These are phyloP conservation scores for Porites evermanni DNA, from an alignment of 92 coral and sea anemone species.

Conservation along the genomic window DNA sequence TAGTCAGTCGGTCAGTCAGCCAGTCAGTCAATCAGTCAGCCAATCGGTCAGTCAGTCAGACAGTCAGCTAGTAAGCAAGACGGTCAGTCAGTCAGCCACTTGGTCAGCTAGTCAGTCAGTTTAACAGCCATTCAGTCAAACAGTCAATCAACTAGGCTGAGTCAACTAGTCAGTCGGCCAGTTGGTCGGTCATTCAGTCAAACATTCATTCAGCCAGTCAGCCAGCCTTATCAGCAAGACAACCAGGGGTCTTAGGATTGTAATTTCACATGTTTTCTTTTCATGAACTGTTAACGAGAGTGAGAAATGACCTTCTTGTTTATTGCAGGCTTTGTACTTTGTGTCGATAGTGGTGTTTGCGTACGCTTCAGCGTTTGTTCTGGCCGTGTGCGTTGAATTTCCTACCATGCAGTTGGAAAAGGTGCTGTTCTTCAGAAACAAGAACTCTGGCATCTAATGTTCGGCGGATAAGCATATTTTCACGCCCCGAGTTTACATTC, in stretches of 20 bases:
- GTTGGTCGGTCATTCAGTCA: not conserved
- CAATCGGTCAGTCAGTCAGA: not conserved
- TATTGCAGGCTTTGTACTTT: constrained; percentile 76
- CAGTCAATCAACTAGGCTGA: too few species aligned
- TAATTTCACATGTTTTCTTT: not conserved
- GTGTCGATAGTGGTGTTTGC: constrained; percentile 69
- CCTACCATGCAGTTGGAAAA: constrained; percentile 87
- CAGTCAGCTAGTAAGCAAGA: not conserved
- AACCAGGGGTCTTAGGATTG: too few species aligned
- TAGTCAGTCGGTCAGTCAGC: not conserved
- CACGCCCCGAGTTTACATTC: too few species aligned
- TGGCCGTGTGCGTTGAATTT: constrained; percentile 85
- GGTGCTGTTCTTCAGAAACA: constrained; percentile 47
- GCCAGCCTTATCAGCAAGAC: too few species aligned
- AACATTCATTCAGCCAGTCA: not conserved
- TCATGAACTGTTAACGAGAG: not conserved
- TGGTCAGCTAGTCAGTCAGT: too few species aligned
- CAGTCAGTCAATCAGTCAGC: not conserved
- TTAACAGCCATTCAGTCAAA: too few species aligned
- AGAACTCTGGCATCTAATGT: not conserved
- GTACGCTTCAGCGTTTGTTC: constrained; percentile 77
- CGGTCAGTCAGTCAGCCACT: not conserved
- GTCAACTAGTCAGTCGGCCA: too few species aligned
- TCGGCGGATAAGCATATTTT: too few species aligned
- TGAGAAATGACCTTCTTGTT: not conserved